phyloP scores from a whole-genome alignment of 2,888 invertebrate genomes.

The Caenorhabditis sp. region DNA sequence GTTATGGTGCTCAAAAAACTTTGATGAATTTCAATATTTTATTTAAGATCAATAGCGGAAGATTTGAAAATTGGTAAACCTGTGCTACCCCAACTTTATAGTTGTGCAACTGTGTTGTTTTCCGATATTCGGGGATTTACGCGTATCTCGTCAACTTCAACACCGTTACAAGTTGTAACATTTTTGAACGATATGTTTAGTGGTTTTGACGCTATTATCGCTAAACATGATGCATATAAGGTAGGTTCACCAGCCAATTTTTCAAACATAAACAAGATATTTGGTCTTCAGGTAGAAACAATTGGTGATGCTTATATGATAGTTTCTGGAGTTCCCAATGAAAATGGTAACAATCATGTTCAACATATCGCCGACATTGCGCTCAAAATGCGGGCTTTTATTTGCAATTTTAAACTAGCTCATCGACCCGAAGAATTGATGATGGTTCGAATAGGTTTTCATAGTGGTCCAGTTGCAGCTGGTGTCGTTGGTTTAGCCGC shows the following conservation, averaged over 20 bases:
- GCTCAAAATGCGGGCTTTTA: conserved; percentile 67
- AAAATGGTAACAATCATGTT: conserved; percentile 68
- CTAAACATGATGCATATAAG: conserved; percentile 70
- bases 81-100: conserved; percentile 67
- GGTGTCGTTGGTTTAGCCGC: conserved; percentile 69
- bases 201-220: conserved; percentile 69
- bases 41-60: conserved; percentile 65
- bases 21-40: not conserved
- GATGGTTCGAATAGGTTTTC: conserved; percentile 70
- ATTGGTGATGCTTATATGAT: conserved; percentile 71
- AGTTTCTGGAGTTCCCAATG: conserved; percentile 68
- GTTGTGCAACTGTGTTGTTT: conserved; percentile 67
- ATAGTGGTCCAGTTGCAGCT: conserved; percentile 68
- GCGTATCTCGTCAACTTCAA: conserved; percentile 68
- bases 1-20: not conserved
- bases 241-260: conserved; percentile 20
- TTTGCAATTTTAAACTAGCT: conserved; percentile 65
- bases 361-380: conserved; percentile 69
- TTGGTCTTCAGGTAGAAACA: conserved; percentile 49
- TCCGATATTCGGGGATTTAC: conserved; percentile 69
- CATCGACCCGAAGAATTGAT: conserved; percentile 67
- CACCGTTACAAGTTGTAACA: conserved; percentile 68
- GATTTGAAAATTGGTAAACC: conserved; percentile 68
- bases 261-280: too few relatives aligned
- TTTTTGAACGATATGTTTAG: conserved; percentile 69